phyloP scores from a whole-genome alignment of 2,113 vertebrate genomes.

The Anolis carolinensis region DNA sequence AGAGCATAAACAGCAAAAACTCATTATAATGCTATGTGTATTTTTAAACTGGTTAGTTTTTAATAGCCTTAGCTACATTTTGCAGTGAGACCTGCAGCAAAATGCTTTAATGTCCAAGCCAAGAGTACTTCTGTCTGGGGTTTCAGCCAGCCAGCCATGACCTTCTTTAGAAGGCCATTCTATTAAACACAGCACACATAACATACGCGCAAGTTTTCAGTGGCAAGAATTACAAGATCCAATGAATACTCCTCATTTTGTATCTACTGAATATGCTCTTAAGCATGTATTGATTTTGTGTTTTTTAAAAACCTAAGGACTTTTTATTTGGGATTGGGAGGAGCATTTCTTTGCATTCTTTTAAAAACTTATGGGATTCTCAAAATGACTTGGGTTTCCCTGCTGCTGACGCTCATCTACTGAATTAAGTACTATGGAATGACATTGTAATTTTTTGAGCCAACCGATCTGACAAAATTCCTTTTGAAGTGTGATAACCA shows the following conservation, averaged over 20 bases:
- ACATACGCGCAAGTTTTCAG: too few relatives aligned
- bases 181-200: too few relatives aligned
- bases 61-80: not conserved
- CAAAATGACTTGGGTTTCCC: not conserved
- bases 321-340: not conserved
- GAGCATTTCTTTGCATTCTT: too few relatives aligned
- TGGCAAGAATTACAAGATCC: too few relatives aligned
- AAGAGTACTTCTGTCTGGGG: too few relatives aligned
- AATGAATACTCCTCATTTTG: too few relatives aligned
- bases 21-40: not conserved
- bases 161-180: too few relatives aligned
- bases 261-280: too few relatives aligned
- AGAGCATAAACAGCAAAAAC: too few relatives aligned
- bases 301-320: not conserved
- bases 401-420: not conserved
- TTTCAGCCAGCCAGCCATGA: too few relatives aligned
- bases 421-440: not conserved
- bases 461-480: not conserved
- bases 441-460: not conserved
- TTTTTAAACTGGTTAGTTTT: not conserved
- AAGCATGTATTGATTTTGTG: too few relatives aligned
- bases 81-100: not conserved
- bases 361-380: too few relatives aligned
- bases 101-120: not conserved
- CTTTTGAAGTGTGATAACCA: constrained; percentile 16